phyloP scores from a whole-genome alignment of 1,140 invertebrate species.

The Phocides pigmalion region DNA sequence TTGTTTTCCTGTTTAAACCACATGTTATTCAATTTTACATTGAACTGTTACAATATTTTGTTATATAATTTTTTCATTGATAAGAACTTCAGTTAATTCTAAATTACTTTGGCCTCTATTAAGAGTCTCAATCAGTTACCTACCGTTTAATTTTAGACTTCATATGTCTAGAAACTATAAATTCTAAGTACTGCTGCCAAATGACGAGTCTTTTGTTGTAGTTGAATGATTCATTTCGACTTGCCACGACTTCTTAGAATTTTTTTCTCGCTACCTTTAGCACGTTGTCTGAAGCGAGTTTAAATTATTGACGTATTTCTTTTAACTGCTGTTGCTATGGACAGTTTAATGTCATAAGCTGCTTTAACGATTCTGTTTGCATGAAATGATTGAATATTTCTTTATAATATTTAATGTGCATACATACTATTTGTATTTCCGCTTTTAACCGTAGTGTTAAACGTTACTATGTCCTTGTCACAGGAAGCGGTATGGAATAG shows the following conservation, averaged over 20 bases:
- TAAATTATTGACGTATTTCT: constrained; percentile 7
- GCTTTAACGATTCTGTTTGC: background rate
- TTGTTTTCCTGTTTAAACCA: background rate
- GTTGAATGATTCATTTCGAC: constrained; percentile 53
- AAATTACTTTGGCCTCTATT: constrained; percentile 17
- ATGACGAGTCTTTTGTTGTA: constrained; percentile 55
- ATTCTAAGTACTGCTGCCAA: constrained; percentile 54
- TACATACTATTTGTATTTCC: too few relatives aligned
- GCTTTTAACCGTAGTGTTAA: too few relatives aligned
- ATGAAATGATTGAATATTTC: background rate
- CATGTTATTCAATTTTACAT: too few relatives aligned
- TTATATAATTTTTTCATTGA: background rate
- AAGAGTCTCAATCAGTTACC: constrained; percentile 24
- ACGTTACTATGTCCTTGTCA: too few relatives aligned
- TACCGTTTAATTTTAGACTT: constrained; percentile 68
- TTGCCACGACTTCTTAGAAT: constrained; percentile 15
- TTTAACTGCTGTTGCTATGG: constrained; percentile 28
- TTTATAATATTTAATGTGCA: background rate
- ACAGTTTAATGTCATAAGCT: constrained; percentile 3
- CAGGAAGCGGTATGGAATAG: too few relatives aligned
- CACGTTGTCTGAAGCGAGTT: background rate
- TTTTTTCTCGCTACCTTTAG: constrained; percentile 3
- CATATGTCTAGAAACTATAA: constrained; percentile 65
- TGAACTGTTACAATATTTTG: background rate
- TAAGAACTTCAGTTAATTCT: background rate